Conservation (phyloP, 2,113 vertebrate genomes). For the Microtus oregoni region DNA sequence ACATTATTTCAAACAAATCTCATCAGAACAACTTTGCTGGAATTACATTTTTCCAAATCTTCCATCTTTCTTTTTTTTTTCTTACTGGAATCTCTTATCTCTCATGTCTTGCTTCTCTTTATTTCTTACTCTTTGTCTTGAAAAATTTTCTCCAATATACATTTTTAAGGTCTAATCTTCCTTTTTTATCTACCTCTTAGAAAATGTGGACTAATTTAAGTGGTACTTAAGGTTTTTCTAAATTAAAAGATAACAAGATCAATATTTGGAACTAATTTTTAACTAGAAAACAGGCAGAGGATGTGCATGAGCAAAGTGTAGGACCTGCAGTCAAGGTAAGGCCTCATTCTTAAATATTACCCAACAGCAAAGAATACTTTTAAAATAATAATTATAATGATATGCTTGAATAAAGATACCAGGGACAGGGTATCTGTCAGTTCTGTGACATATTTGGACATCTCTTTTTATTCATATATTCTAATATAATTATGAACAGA, state of each 20-base stretch:
- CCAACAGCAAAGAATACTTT: not conserved
- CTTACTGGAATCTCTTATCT: not conserved
- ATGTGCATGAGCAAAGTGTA: not conserved
- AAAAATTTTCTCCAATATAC: not conserved
- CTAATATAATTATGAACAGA: not conserved
- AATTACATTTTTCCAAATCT: not conserved
- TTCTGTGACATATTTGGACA: not conserved
- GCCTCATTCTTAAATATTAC: not conserved
- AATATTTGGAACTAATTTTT: not conserved
- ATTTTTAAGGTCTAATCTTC: not conserved
- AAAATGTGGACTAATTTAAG: not conserved
- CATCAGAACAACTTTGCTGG: not conserved
- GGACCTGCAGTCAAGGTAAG: fast-evolving
- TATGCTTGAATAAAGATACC: not conserved
- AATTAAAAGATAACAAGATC: not conserved
- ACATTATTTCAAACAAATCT: not conserved
- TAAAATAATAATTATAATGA: not conserved
- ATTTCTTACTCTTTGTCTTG: not conserved
- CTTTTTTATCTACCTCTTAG: not conserved
- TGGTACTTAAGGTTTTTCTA: not conserved
- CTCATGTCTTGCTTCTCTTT: not conserved
- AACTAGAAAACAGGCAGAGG: not conserved
- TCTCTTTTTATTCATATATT: not conserved
- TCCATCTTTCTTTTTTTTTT: not conserved
- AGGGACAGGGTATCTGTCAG: not conserved